Evolutionary conservation across 1,140 invertebrate genomes (phyloP).

Genomic region (Carcinoscorpius rotundicauda): DNA sequence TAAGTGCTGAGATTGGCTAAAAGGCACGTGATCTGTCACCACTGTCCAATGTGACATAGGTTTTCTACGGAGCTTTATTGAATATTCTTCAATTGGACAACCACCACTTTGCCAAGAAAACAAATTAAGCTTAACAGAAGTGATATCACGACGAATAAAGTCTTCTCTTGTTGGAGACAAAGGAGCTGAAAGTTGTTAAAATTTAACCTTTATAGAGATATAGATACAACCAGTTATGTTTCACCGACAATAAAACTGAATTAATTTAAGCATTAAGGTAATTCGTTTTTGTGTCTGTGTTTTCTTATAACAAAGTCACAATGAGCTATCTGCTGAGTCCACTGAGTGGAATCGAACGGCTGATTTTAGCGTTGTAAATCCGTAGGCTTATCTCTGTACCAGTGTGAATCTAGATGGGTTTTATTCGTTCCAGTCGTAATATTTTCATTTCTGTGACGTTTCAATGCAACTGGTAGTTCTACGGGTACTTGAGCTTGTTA

Average conservation of each 20-base stretch:
- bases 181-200: constrained; percentile 4
- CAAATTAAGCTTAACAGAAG: constrained; percentile 11
- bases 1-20: constrained; percentile 2
- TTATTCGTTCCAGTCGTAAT: too few species aligned
- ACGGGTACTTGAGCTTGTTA: too few species aligned
- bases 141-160: constrained; percentile 2
- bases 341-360: too few species aligned
- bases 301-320: too few species aligned
- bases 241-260: not conserved
- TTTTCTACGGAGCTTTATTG: constrained; percentile 2
- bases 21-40: not conserved
- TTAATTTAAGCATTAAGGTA: too few species aligned
- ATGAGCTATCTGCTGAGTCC: too few species aligned
- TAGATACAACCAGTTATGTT: not conserved
- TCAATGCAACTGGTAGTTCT: too few species aligned
- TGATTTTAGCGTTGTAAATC: too few species aligned
- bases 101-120: constrained; percentile 15
- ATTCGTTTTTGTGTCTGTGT: too few species aligned
- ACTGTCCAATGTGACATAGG: not conserved
- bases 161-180: constrained; percentile 8
- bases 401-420: too few species aligned
- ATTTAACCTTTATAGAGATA: not conserved
- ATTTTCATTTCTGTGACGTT: too few species aligned
- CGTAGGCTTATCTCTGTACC: too few species aligned
- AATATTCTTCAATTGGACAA: constrained; percentile 17